Base-by-base conservation (phyloP, 2,888 invertebrate genomes). In the Vandiemenella viatica region DNA sequence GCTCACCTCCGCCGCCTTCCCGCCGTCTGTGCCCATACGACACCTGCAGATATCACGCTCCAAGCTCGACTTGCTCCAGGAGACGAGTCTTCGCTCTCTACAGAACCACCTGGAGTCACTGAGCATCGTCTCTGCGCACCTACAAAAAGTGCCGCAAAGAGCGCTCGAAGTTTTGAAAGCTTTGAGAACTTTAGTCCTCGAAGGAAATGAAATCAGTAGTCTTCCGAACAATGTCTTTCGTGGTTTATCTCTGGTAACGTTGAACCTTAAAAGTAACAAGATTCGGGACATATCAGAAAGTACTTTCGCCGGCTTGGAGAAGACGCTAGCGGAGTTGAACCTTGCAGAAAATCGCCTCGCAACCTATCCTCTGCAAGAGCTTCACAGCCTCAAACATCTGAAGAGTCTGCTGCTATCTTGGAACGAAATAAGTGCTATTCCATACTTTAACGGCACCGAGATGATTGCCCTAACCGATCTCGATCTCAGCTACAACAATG, bases 401-500 rank as follows among this genome's bases (percentile, higher is more conserved):
- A 74, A 79, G 49, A 79, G 82, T 5, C 67, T 90, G 50, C 75
- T 81, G 53, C 66, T 89, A 40, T 81, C 87, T 5, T 85, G 83
- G 77, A 90, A 91, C 64, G 81, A 82, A 67, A 85, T 91, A 50
- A 58, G 55, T 10, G 59, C 60, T 8, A 59, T 70, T 38, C 55
- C 38, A 17, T 32, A 32, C 5, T 32, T 4, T 57, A 78, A 80
- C 57, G 75, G 76, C 13, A 80, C 80, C 62, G 75, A 76, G 5
- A 74, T 79, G 46, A 68, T 91, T 54, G 75, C 80, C 40, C 67
- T 93, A 48, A 69, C 78, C 47, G 81, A 80, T 58, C 71, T 93
- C 59, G 89, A 90, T 67, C 72, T 93, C 55, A 88, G 84, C 65
- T 85, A 84, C 41, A 93, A 92, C 69, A 79, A 79, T 61, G 85